Evolutionary conservation across 2,888 invertebrate species (phyloP).

Genomic region (Keiferia lycopersicella): DNA sequence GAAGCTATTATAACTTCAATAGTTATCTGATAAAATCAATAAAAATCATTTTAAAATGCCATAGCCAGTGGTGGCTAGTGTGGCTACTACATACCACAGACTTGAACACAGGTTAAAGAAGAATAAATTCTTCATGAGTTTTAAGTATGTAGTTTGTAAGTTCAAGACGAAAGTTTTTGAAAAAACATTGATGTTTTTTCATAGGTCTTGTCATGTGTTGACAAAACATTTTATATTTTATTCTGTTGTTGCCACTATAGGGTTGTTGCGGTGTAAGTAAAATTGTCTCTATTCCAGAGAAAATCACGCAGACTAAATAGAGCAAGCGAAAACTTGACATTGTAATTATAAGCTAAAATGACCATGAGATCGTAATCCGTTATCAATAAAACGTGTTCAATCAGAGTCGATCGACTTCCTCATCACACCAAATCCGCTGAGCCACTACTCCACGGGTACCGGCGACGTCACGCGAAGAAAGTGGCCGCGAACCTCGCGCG

Average conservation of each 20-base stretch:
- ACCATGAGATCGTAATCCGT: neutral
- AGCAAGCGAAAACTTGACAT: neutral
- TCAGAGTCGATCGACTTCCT: neutral
- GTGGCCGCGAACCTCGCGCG: conserved; percentile 33
- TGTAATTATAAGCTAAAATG: neutral
- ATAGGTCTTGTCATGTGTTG: too few relatives aligned
- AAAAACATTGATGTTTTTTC: too few relatives aligned
- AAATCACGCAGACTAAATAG: neutral
- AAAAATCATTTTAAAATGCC: neutral
- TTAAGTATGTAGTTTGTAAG: too few relatives aligned
- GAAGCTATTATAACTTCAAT: too few relatives aligned
- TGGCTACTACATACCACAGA: neutral
- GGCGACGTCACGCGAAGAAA: conserved; percentile 53
- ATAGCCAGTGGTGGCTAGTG: neutral
- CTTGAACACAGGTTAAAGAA: neutral
- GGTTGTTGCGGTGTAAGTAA: too few relatives aligned
- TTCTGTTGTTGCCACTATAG: too few relatives aligned
- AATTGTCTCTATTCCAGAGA: too few relatives aligned
- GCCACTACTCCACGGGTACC: conserved; percentile 33
- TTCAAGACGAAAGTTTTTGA: too few relatives aligned
- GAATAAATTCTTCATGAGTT: too few relatives aligned
- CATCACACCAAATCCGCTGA: conserved; percentile 4
- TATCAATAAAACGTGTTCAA: neutral
- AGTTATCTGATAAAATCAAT: neutral
- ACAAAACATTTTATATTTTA: too few relatives aligned